A percentile compares a stretch with the other conserved stretches of the same genome.
These are phyloP conservation scores for Gorsachius goisagi DNA, from an alignment of 2,113 vertebrate genomes.

Conservation along the genomic window DNA sequence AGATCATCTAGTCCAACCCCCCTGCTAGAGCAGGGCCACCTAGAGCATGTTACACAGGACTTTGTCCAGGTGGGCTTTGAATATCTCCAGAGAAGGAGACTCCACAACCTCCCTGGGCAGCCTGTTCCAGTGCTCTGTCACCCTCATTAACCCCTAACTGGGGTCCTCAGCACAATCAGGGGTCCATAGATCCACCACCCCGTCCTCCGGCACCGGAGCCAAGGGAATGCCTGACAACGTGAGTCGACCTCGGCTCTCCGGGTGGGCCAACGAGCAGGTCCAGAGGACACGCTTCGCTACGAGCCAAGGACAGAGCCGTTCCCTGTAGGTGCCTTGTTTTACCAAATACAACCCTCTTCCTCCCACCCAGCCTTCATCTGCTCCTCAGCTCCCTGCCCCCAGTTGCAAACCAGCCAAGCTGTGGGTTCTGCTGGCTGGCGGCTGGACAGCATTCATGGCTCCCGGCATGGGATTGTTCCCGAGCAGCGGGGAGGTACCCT, in stretches of 20 bases:
- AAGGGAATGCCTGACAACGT: background rate
- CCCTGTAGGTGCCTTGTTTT: background rate
- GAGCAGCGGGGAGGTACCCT: conserved; percentile 25
- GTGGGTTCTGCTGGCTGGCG: background rate
- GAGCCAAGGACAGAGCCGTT: background rate
- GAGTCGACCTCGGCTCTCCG: background rate
- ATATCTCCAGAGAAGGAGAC: too few relatives aligned
- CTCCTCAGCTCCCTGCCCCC: background rate
- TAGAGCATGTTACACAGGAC: too few relatives aligned
- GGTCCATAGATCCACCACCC: background rate
- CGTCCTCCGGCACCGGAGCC: background rate
- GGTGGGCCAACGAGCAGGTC: background rate
- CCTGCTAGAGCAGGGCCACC: too few relatives aligned
- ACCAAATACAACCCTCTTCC: background rate
- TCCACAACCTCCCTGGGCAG: too few relatives aligned
- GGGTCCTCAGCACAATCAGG: background rate
- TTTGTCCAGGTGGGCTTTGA: too few relatives aligned
- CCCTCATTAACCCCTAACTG: background rate
- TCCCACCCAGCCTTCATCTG: background rate
- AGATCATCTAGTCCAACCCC: too few relatives aligned
- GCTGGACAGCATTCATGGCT: background rate
- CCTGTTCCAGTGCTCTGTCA: too few relatives aligned
- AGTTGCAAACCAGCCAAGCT: background rate
- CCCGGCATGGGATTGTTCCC: background rate
- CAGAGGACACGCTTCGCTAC: background rate